Evolutionary conservation across 2,888 invertebrate species (phyloP).

Genomic region (Notodonta ziczac): DNA sequence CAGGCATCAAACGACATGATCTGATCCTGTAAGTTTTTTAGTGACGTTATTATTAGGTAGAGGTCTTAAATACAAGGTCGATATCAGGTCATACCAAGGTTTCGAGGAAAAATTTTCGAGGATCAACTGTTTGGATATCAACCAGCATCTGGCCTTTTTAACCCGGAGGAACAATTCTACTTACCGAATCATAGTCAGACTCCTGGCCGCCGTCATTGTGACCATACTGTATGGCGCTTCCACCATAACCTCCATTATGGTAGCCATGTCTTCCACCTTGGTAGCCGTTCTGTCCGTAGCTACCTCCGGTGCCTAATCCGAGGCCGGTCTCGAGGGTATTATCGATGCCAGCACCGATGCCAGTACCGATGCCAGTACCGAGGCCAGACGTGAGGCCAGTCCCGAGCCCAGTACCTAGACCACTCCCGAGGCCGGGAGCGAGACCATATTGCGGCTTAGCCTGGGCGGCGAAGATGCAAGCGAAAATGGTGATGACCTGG

Average conservation of each 20-base stretch:
- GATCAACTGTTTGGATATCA: no score
- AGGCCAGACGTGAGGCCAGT: not conserved
- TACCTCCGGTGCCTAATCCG: not conserved
- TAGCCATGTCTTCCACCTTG: conserved; percentile 11
- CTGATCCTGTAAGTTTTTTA: no score
- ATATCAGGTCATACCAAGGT: no score
- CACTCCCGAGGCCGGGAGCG: not conserved
- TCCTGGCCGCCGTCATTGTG: conserved; percentile 17
- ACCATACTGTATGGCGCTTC: not conserved
- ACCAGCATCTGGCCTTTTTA: no score
- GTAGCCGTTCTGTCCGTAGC: conserved; percentile 20
- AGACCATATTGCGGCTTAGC: conserved; percentile 22
- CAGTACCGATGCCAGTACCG: not conserved
- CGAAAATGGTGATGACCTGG: conserved; percentile 26
- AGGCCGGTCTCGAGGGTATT: no score
- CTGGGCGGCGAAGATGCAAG: conserved; percentile 19
- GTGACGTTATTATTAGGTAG: no score
- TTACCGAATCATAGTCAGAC: conserved; percentile 26
- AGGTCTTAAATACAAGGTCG: no score
- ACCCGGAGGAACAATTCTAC: not conserved
- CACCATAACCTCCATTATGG: conserved; percentile 18
- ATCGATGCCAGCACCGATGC: not conserved
- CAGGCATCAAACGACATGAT: no score
- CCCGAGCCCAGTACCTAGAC: not conserved
- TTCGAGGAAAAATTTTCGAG: no score